A percentile compares a stretch with the other conserved stretches of the same genome.
phyloP scores from a whole-genome alignment of 1,140 invertebrate genomes.

The Thaumatotibia leucotreta region DNA sequence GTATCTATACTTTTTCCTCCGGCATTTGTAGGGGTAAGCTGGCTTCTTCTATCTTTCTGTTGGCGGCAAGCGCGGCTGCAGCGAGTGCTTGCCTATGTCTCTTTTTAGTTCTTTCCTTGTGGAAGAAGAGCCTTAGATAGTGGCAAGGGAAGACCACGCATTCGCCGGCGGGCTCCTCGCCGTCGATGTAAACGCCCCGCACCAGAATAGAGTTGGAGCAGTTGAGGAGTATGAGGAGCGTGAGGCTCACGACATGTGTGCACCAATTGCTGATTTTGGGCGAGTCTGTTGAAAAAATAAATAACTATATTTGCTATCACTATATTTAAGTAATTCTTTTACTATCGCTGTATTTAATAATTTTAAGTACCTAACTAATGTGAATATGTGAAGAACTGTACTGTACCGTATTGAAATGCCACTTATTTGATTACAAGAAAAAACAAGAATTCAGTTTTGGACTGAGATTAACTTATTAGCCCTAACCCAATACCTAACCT shows the following conservation, averaged over 20 bases:
- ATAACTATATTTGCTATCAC: not conserved
- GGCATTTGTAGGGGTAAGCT: constrained; percentile 56
- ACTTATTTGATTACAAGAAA: no score
- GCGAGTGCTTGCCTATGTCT: constrained; percentile 61
- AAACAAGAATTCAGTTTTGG: no score
- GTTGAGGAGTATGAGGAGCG: constrained; percentile 87
- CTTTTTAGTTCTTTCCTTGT: constrained; percentile 80
- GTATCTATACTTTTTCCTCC: constrained; percentile 55
- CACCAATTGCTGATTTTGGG: constrained; percentile 86
- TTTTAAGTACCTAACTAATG: no score
- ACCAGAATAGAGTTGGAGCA: constrained; percentile 90
- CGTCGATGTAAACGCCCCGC: constrained; percentile 90
- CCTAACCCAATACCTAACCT: no score
- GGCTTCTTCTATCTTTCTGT: constrained; percentile 51
- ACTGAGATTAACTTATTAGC: no score
- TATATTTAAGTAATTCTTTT: no score
- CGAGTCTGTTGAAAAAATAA: constrained; percentile 74
- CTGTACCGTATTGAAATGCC: no score
- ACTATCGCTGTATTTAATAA: no score
- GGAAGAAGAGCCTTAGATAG: constrained; percentile 86
- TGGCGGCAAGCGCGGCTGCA: constrained; percentile 31
- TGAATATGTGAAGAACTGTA: no score
- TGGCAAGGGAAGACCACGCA: constrained; percentile 89
- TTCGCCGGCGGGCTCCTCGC: constrained; percentile 86
- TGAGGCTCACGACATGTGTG: constrained; percentile 83